A percentile compares a stretch with the other conserved stretches of the same genome.
phyloP scores from a whole-genome alignment of 2,888 invertebrate species.

The Toxonevra muliebris region DNA sequence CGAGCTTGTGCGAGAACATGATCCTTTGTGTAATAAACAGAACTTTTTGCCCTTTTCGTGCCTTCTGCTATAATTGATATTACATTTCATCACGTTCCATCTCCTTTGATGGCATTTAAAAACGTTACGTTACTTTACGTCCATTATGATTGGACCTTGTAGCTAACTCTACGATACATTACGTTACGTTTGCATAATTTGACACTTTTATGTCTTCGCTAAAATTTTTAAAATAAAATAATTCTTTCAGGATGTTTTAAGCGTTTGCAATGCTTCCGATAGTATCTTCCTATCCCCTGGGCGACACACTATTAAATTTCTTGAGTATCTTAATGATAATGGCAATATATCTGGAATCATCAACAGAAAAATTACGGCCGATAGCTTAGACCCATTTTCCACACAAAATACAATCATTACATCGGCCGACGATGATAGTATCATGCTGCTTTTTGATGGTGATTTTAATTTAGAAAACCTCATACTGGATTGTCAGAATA shows the following conservation, averaged over 20 bases:
- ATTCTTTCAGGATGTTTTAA: constrained; percentile 50
- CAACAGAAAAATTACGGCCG: background rate
- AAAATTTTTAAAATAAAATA: constrained; percentile 45
- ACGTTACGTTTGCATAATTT: too few relatives aligned
- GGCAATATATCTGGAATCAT: constrained; percentile 59
- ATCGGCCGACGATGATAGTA: constrained; percentile 66
- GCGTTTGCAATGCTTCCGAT: constrained; percentile 64
- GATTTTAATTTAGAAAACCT: constrained; percentile 68
- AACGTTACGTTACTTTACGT: too few relatives aligned
- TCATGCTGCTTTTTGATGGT: constrained; percentile 68
- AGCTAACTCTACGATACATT: too few relatives aligned
- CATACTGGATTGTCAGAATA: constrained; percentile 67
- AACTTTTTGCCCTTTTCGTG: too few relatives aligned
- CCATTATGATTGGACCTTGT: too few relatives aligned
- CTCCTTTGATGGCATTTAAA: too few relatives aligned
- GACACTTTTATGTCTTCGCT: background rate
- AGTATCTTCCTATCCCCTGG: constrained; percentile 67
- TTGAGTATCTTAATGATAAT: constrained; percentile 68
- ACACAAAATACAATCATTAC: constrained; percentile 56
- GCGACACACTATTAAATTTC: constrained; percentile 66
- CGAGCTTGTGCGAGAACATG: too few relatives aligned
- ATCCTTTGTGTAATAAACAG: too few relatives aligned
- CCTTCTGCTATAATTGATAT: too few relatives aligned
- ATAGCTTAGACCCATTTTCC: background rate
- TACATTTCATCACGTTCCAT: too few relatives aligned